phyloP scores from a whole-genome alignment of 2,797 vertebrate species.

The Diceros bicornis region DNA sequence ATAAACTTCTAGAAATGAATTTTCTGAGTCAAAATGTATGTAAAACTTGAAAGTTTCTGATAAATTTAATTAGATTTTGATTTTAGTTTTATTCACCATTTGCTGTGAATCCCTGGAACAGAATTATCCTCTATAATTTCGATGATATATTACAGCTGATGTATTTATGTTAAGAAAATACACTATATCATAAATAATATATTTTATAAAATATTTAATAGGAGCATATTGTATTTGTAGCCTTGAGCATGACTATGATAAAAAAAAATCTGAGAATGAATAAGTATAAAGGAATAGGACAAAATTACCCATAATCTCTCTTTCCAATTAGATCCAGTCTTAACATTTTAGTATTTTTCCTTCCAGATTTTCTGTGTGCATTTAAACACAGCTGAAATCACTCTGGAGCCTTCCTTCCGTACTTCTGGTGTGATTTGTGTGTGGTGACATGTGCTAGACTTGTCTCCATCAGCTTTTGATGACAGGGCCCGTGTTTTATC shows the following conservation, averaged over 20 bases:
- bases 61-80: not conserved
- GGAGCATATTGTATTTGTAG: not conserved
- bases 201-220: slow-evolving; percentile 21
- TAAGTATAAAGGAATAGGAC: not conserved
- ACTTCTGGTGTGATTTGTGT: not conserved
- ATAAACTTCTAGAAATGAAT: slow-evolving; percentile 12
- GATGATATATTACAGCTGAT: not conserved
- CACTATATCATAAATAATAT: not conserved
- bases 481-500: not conserved
- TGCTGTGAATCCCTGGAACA: not conserved
- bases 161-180: not conserved
- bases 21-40: not conserved
- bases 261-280: not conserved
- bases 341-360: not conserved
- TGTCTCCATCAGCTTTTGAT: not conserved
- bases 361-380: not conserved
- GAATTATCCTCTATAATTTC: not conserved
- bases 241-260: not conserved
- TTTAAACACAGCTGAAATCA: not conserved
- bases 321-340: not conserved
- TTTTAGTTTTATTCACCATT: not conserved
- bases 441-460: not conserved
- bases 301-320: not conserved
- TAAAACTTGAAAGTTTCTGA: not conserved
- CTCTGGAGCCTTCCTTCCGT: not conserved